Percentiles rank a stretch among this genome's conserved stretches.
Conservation (phyloP, 2,888 invertebrate genomes). For the Lumbricus terrestris region DNA sequence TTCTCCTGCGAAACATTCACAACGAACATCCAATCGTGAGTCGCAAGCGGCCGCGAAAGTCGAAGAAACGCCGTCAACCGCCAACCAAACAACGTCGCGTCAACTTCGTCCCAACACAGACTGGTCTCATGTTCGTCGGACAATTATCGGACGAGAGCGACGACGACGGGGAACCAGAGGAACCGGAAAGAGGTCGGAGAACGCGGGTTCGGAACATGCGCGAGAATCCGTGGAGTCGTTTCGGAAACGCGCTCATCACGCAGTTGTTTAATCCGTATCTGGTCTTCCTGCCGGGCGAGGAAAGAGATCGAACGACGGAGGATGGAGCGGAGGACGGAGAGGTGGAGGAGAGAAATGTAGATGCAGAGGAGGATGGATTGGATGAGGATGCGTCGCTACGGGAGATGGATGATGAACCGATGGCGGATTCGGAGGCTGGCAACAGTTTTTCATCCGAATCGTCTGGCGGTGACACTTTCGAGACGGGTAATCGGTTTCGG, state of each 20-base stretch:
- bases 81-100: conserved; percentile 40
- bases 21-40: conserved; percentile 61
- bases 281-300: background rate
- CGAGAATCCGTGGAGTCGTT: background rate
- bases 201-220: background rate
- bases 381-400: background rate
- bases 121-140: conserved; percentile 51
- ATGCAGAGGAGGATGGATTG: background rate
- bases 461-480: background rate
- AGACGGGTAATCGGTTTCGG: background rate
- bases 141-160: conserved; percentile 61
- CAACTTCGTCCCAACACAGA: conserved; percentile 57
- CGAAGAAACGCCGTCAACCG: background rate
- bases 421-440: background rate
- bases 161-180: conserved; percentile 47
- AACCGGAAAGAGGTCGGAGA: background rate
- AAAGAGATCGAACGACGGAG: background rate
- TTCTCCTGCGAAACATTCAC: conserved; percentile 65
- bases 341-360: background rate
- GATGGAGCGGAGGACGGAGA: background rate
- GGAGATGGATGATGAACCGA: background rate
- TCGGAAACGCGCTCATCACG: background rate
- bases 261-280: background rate
- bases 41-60: conserved; percentile 40
- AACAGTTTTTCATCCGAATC: background rate